phyloP scores from a whole-genome alignment of 2,113 vertebrate genomes.

The Scomber colias region DNA sequence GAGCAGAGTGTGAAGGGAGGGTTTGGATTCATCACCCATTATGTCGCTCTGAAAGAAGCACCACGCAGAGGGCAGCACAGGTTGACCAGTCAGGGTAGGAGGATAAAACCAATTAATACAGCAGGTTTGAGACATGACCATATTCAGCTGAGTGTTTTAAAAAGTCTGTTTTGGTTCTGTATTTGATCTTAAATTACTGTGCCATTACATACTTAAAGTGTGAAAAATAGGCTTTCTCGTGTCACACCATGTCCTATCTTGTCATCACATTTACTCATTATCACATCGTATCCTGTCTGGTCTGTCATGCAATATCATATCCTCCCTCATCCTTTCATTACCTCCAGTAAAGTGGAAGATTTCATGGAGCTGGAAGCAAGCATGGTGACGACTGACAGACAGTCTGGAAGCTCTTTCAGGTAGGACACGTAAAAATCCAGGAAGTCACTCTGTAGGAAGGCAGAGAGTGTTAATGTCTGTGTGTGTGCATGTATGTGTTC shows the following conservation, averaged over 20 bases:
- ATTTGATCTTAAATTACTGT: no score
- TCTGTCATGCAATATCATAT: background rate
- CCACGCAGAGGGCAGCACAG: background rate
- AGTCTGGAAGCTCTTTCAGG: conserved; percentile 95
- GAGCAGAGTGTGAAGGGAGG: conserved; percentile 92
- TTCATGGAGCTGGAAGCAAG: conserved; percentile 73
- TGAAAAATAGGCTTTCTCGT: no score
- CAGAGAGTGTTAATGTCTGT: background rate
- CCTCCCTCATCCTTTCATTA: conserved; percentile 40
- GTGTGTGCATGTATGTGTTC: background rate
- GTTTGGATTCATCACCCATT: conserved; percentile 91
- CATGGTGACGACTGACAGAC: conserved; percentile 90
- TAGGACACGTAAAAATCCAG: conserved; percentile 96
- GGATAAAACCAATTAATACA: background rate
- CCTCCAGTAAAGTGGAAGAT: conserved; percentile 77
- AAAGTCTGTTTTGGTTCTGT: no score
- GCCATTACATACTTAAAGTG: no score
- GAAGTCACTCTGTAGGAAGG: conserved; percentile 90
- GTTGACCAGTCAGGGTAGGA: conserved; percentile 13
- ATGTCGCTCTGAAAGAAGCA: conserved; percentile 76
- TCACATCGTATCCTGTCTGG: no score
- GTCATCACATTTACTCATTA: no score
- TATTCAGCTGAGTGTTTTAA: background rate
- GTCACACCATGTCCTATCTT: no score
- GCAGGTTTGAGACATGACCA: background rate